Base-by-base conservation (phyloP, 2,888 invertebrate genomes). In the Cerceris ruficornis region DNA sequence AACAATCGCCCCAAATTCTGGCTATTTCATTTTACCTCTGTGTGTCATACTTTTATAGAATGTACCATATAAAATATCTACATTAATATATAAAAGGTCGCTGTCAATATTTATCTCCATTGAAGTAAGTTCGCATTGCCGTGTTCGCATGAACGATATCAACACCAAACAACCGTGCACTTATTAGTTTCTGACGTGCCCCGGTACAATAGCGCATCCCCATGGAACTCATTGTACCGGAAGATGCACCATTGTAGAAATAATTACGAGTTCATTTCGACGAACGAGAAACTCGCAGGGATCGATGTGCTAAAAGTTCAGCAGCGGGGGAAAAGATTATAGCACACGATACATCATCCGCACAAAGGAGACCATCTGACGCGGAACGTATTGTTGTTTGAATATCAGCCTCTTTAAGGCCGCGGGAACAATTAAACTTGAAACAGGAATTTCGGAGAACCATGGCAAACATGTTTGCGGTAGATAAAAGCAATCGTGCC, bases 261-360 rank as follows among this genome's bases (percentile, higher is more conserved):
- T 67, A 69, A 68, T 59, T 59, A 17, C 59, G 54, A 58, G 76
- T 64, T 68, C 49, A 14, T 59, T 60, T 58, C 49, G 42, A 42
- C 49, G 68, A 15, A 57, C 0, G 61, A 61, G 42, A 39, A 57
- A 39, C 49, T 28, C 28, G 52, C 49, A 73, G 58, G 68, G 72
- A 76, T 64, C 58, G 67, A 73, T 73, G 62, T 17, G 42, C 54
- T 50, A 42, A 64, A 76, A 76, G 17, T 76, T 76, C 59, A 58
- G 7, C 9, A n/a, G n/a, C n/a, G 41, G 11, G 52, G 15, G 8
- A 43, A 17, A 67, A 73, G 54, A 67, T 73, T 39, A 59, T 54
- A 62, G 46, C 11, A 8, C 28, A 17, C 59, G 59, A 76, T 76
- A 58, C 46, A 73, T 76, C 76, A 73, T 68, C 68, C 59, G 42